These are phyloP conservation scores for Aplodontia rufa DNA, from an alignment of 2,113 vertebrate genomes.

Conservation along the genomic window DNA sequence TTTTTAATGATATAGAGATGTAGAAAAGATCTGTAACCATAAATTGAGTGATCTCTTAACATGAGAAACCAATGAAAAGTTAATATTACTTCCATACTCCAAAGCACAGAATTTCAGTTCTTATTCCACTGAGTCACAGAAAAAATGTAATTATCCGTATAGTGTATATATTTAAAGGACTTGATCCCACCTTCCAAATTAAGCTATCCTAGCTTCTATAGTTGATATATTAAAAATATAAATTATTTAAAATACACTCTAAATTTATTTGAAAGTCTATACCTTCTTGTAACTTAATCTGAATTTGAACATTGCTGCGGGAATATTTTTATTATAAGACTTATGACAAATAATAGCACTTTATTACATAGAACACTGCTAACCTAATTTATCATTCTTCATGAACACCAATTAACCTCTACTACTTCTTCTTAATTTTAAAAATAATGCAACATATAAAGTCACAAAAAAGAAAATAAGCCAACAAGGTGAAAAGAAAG, in stretches of 20 bases:
- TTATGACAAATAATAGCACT: neutral
- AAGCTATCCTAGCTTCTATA: neutral
- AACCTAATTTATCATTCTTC: neutral
- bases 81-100: neutral
- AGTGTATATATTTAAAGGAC: neutral
- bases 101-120: constrained; percentile 31
- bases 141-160: neutral
- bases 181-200: neutral
- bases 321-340: neutral
- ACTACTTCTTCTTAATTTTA: neutral
- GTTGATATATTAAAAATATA: neutral
- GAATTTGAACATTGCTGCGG: constrained; percentile 4
- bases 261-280: neutral
- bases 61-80: neutral
- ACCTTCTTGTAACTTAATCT: neutral
- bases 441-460: neutral
- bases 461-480: constrained; percentile 7
- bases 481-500: neutral
- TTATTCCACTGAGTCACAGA: neutral
- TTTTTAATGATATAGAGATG: neutral
- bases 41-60: neutral
- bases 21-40: neutral
- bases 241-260: constrained; percentile 5
- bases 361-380: neutral
- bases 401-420: neutral